Evolutionary conservation across 2,888 invertebrate species (phyloP), one percentile per base, ranked within the genome.

Genomic region (Chironomus riparius): DNA sequence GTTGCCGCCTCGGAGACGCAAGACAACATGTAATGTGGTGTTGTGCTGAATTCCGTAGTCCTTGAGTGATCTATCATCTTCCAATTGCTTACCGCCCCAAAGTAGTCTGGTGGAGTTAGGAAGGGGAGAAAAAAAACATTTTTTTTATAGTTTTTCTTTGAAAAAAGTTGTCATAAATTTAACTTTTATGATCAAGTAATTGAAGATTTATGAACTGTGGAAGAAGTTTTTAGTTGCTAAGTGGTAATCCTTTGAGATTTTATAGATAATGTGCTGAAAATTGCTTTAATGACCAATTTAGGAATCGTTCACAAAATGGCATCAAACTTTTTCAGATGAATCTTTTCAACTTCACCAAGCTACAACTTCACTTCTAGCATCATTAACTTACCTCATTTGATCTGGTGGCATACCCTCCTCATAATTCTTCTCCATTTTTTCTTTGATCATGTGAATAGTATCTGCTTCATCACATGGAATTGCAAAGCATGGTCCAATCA

Each of bases 31-130:
- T 47, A 88, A 83, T 4, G 88, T 87, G 0, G 87, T 87, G 80
- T 87, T 87, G 78, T 89, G 88, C 78, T 88, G 88, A 77, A 89
- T 88, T 79, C 88, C 88, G 81, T 89, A 89, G 79, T 89, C 88
- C 0, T 87, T 87, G 2, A 87, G 80, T 2, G 88, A 88, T 50
- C 88, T 84, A 0, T 88, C 88, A 83, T 88, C 88, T 82, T 88
- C 88, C 70, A 89, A 79, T 79, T 89, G 89, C 78, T 88, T 88
- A 1, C 88, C 88, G 38, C 87, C 88, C 78, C 88, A 88, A 78
- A 88, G 88, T 69, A 88, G 79, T 77, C 87, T 81, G 80, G 38
- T 38, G 38, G 38, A 38, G 7, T 38, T 2, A 38, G 10, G 38
- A 88, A 56, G 18, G 12, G 79, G 88, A 62, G 62, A 62, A 62